Evolutionary conservation across 2,888 invertebrate species (phyloP), one percentile per base, ranked within the genome.

Genomic region (Diaprepes abbreviatus): DNA sequence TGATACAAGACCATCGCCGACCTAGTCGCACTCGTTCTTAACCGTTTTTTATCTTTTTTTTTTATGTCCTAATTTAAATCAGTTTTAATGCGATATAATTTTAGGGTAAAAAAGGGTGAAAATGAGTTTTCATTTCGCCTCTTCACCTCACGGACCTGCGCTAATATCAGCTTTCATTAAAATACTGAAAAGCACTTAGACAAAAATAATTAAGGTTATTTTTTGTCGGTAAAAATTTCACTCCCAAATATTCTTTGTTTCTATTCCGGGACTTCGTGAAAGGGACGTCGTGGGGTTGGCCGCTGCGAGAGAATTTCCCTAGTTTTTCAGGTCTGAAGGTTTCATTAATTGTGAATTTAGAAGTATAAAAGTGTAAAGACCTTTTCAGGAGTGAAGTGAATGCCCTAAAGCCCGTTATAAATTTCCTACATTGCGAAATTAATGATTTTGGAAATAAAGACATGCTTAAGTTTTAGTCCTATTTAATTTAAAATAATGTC

Each of bases 301-400:
- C 3, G 24, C 24, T 24, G 45, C n/a, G 45, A 45, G 12, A n/a
- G 12, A 24, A 45, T 24, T 45, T 45, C 45, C 24, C 45, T 17
- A 12, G 45, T 45, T 45, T 45, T 45, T 45, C 43, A 21, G 45
- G 45, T 45, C 45, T 45, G 12, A 45, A 24, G 45, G 45, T 45
- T 45, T 45, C 45, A 45, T 45, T 45, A 45, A 45, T 45, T 45
- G 24, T 45, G 24, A 45, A 45, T 45, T 45, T 45, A 24, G 45
- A 9, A 45, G 24, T 24, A 45, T 24, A 24, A 45, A 45, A 45
- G 45, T 45, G 24, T 24, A 45, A 45, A 45, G 45, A 45, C 45
- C 45, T 45, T 45, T 45, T 45, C 24, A 45, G 45, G 21, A 24
- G 24, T 45, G 24, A 45, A 45, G 21, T 45, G 24, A 45, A 45